Evolutionary conservation across 1,140 invertebrate genomes (phyloP).

Genomic region (Uloborus diversus): DNA sequence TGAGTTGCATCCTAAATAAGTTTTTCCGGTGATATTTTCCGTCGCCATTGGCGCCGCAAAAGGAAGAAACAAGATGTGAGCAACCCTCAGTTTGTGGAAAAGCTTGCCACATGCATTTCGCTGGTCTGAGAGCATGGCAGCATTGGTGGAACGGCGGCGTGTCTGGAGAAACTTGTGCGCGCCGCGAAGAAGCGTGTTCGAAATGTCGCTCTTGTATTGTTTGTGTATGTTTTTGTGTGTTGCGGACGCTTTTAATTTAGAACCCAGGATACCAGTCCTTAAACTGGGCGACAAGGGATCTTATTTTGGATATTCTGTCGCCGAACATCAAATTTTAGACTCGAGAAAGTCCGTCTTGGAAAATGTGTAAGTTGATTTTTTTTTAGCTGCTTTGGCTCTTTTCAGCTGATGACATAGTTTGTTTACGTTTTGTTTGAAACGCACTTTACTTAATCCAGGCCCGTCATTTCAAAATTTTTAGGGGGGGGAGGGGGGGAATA

Average conservation of each 20-base stretch:
- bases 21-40: conserved; percentile 4
- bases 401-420: too few relatives aligned
- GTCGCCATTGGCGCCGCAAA: not conserved
- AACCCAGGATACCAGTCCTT: conserved; percentile 82
- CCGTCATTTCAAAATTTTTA: too few relatives aligned
- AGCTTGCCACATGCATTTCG: conserved; percentile 37
- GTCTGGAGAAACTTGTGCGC: not conserved
- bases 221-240: conserved; percentile 37
- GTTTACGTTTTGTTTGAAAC: too few relatives aligned
- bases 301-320: conserved; percentile 90
- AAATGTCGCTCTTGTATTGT: conserved; percentile 15
- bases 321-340: conserved; percentile 72
- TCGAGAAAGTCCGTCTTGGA: conserved; percentile 17
- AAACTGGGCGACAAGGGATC: conserved; percentile 76
- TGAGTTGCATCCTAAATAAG: too few relatives aligned
- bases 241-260: conserved; percentile 78
- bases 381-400: too few relatives aligned
- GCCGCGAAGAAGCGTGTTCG: not conserved
- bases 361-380: conserved; percentile 55
- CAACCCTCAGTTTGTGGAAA: conserved; percentile 27
- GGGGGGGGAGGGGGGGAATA: too few relatives aligned
- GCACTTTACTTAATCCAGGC: too few relatives aligned
- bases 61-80: not conserved
- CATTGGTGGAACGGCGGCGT: conserved; percentile 13
- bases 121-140: conserved; percentile 25